Base-by-base conservation (phyloP, 1,140 invertebrate species). In the Pogonomyrmex californicus region DNA sequence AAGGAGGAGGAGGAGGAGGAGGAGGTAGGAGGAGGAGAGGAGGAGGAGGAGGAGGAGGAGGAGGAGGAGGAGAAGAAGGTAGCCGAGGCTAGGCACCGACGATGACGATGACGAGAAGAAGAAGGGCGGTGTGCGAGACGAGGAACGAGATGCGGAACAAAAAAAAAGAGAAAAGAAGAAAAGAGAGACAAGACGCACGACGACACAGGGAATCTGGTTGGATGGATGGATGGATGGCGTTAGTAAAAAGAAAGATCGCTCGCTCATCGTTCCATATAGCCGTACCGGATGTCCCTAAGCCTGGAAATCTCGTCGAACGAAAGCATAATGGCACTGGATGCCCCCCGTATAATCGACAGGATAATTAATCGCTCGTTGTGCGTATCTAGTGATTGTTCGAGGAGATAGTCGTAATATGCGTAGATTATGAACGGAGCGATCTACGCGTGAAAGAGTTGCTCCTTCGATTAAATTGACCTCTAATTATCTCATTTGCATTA, bases 181-280 rank as follows among this genome's bases (percentile, higher is more conserved):
- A 71, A 71, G 63, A 68, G 47, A 56, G 62, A 44, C 60, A 54
- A 71, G 78, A 71, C 78, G 63, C 65, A 83, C 66, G 70, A 54
- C 47, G 73, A 75, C 73, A 71, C 56, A 78, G 82, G 33, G 82
- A 82, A 82, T 82, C 79, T 82, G 79, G 79, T 73, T 54, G 79
- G 66, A 82, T 73, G 79, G 77, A 81, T 78, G 76, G 73, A 76
- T 81, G 77, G 79, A 82, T 73, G 79, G 54, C 36, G 66, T 82
- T 82, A 73, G 66, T 82, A 82, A 82, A 82, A 82, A 82, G 79
- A 82, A 82, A 82, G 79, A 82, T 73, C 66, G 66, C 66, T 82
- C 79, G 66, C 54, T 82, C 66, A 82, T 82, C 79, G 79, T 82
- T 71, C 79, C 79, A 71, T 73, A 82, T 71, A 82, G 66, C 38